Evolutionary conservation across 2,888 invertebrate genomes (phyloP).

Genomic region (Pachydiplax longipennis): DNA sequence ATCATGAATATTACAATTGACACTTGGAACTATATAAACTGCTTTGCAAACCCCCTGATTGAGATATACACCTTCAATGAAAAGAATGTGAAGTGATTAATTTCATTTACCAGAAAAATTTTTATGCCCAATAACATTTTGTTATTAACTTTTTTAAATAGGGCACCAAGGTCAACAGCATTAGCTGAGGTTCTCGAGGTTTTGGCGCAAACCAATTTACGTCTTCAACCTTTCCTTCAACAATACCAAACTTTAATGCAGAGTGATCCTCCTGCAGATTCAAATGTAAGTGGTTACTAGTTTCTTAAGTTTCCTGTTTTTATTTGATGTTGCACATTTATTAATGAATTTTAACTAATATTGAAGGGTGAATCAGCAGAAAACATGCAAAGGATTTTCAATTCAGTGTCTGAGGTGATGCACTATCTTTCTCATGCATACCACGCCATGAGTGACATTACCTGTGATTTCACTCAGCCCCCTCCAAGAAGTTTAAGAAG

Average conservation of each 20-base stretch:
- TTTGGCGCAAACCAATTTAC: constrained; percentile 64
- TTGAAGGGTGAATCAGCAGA: background rate
- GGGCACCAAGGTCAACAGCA: constrained; percentile 61
- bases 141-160: background rate
- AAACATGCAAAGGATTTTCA: constrained; percentile 72
- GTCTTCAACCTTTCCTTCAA: constrained; percentile 72
- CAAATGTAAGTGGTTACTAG: constrained; percentile 54
- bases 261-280: constrained; percentile 66
- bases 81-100: no score
- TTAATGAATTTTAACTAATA: background rate
- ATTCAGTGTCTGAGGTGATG: constrained; percentile 78
- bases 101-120: no score
- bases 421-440: constrained; percentile 89
- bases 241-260: constrained; percentile 69
- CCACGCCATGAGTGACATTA: constrained; percentile 88
- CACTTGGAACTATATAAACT: no score
- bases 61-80: no score
- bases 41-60: no score
- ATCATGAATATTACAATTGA: no score
- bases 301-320: background rate
- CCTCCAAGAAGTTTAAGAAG: constrained; percentile 76
- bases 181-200: constrained; percentile 67
- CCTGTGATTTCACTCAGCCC: constrained; percentile 72
- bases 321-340: background rate
- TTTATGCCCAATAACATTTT: background rate